These are phyloP conservation scores for Chiloscyllium punctatum DNA, from an alignment of 2,797 vertebrate species.

Conservation along the genomic window DNA sequence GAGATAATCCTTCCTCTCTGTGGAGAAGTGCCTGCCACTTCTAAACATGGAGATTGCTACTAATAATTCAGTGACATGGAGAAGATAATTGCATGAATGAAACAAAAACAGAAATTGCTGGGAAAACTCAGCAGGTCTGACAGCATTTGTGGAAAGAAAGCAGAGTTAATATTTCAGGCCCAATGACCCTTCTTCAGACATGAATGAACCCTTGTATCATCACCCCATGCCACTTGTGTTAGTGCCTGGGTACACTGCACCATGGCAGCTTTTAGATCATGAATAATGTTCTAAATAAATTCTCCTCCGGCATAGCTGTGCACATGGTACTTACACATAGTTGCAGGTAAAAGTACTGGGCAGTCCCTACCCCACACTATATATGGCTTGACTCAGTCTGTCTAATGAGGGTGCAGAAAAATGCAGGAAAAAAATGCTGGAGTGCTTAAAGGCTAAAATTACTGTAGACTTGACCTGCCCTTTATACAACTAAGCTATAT, in stretches of 20 bases:
- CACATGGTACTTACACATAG: not conserved
- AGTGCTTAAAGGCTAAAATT: not conserved
- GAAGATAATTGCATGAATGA: not conserved
- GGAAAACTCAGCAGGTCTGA: too few species aligned
- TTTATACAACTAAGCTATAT: not conserved
- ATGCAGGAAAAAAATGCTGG: not conserved
- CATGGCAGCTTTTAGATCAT: not conserved
- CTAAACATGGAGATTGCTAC: not conserved
- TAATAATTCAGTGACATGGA: not conserved
- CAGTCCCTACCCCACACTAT: not conserved
- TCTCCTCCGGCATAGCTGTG: not conserved
- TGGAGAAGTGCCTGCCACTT: not conserved
- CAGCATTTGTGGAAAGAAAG: too few species aligned
- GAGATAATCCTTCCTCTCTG: not conserved
- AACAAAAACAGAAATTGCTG: too few species aligned
- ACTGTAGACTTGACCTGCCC: not conserved
- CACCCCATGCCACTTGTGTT: not conserved
- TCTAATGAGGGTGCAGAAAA: not conserved
- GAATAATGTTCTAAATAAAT: not conserved
- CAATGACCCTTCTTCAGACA: too few species aligned
- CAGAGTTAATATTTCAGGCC: too few species aligned
- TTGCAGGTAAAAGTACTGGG: not conserved
- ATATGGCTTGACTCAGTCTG: not conserved
- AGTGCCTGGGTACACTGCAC: not conserved
- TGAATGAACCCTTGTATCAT: not conserved